Base-by-base conservation (phyloP, 2,888 invertebrate species). In the Spilosoma lubricipeda region DNA sequence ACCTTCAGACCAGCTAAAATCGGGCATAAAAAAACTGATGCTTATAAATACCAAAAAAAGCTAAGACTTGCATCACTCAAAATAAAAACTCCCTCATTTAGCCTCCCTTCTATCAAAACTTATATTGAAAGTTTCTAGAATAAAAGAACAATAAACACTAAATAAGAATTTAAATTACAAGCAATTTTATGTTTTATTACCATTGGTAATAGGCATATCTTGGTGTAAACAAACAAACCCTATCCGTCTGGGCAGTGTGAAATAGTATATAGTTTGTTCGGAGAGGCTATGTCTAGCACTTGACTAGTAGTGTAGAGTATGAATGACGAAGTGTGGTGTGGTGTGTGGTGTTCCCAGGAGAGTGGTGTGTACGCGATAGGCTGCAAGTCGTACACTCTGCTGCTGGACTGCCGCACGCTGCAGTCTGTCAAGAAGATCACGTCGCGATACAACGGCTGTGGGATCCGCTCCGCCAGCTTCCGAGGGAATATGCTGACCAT, bases 281-380 rank as follows among this genome's bases (percentile, higher is more conserved):
- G 11, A 39, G 39, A 39, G 39, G 39, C 36, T 36, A 36, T 36
- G 36, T 11, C 39, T 5, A 11, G 1, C 39, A 39, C 9, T 11
- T 3, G 39, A 39, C 39, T 39, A 39, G 39, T 39, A 39, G 39
- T n/a, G n/a, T n/a, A 36, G 36, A 36, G 39, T 45, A 11, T 45
- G 15, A 11, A 45, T 45, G 45, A 45, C 15, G 45, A 48, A 48
- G 4, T 15, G 23, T 52, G 48, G 3, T 63, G 8, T 30, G 15
- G 18, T 65, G 3, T 63, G 8, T 30, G 15, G 18, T 65, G 15
- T 36, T 70, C 63, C 1, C 98, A 99, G 92, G 98, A 98, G 76
- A 97, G 97, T 87, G 98, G 98, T 36, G 95, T 99, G 66, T 99
- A 99, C 93, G 99, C 99, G 2, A 98, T 99, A 67, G 99, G 99